Conservation (phyloP, 92 coral and sea anemone genomes). For the Actinostola sp. region DNA sequence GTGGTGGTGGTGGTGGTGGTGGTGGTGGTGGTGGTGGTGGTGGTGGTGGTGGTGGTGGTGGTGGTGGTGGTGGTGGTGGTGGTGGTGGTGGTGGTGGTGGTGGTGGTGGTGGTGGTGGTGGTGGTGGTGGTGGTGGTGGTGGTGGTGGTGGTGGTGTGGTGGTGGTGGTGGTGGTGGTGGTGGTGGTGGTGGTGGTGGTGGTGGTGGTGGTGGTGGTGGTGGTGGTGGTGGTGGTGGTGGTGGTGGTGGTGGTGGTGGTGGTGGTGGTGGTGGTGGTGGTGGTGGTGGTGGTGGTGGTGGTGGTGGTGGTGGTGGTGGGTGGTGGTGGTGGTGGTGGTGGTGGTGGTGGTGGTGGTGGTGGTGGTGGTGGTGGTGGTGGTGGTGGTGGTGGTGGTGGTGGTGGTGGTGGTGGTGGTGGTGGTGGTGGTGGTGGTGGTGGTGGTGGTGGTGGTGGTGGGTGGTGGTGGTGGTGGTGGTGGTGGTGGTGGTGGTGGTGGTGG, state of each 20-base stretch:
- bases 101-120: no score
- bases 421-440: not conserved
- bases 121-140: no score
- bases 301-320: not conserved
- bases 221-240: not conserved
- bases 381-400: not conserved
- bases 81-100: no score
- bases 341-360: slow-evolving; percentile 1
- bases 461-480: no score
- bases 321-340: not conserved
- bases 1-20: no score
- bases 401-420: not conserved
- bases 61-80: no score
- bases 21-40: no score
- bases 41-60: no score
- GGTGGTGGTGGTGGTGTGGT: no score
- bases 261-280: not conserved
- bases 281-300: no score
- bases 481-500: no score
- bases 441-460: not conserved
- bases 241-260: not conserved
- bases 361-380: not conserved
- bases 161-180: slow-evolving; percentile 2
- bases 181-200: not conserved
- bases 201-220: not conserved